These are phyloP conservation scores for Potamilus streckersoni DNA, from an alignment of 1,140 invertebrate genomes.

Conservation along the genomic window DNA sequence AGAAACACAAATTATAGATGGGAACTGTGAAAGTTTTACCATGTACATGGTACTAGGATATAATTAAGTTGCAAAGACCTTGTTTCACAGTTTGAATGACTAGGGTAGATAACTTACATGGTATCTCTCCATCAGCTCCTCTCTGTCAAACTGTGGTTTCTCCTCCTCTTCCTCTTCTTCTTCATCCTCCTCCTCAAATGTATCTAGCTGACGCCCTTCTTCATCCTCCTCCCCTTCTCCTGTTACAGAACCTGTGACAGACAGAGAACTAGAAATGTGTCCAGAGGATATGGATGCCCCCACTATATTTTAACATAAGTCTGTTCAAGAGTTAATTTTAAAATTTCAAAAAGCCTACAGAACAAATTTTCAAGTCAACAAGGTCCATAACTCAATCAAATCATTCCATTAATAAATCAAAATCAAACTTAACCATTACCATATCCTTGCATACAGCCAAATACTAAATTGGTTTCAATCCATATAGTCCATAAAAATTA, in stretches of 20 bases:
- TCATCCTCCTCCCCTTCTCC: constrained; percentile 35
- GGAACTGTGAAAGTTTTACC: background rate
- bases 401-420: too few relatives aligned
- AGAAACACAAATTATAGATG: background rate
- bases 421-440: too few relatives aligned
- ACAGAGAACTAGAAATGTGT: background rate
- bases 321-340: too few relatives aligned
- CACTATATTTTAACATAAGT: background rate
- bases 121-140: constrained; percentile 62
- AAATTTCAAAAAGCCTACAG: too few relatives aligned
- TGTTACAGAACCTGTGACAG: constrained; percentile 35
- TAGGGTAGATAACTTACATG: constrained; percentile 47
- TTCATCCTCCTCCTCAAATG: constrained; percentile 29
- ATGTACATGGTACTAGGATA: background rate
- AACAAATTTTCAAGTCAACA: too few relatives aligned
- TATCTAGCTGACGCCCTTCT: constrained; percentile 34
- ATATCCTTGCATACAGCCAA: too few relatives aligned
- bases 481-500: too few relatives aligned
- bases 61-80: background rate
- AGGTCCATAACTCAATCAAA: too few relatives aligned
- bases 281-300: background rate
- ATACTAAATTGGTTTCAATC: too few relatives aligned
- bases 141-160: constrained; percentile 54
- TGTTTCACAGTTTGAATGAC: background rate
- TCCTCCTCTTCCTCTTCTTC: constrained; percentile 42